Evolutionary conservation across 2,888 invertebrate species (phyloP).

Genomic region (Ferrisia virgata): DNA sequence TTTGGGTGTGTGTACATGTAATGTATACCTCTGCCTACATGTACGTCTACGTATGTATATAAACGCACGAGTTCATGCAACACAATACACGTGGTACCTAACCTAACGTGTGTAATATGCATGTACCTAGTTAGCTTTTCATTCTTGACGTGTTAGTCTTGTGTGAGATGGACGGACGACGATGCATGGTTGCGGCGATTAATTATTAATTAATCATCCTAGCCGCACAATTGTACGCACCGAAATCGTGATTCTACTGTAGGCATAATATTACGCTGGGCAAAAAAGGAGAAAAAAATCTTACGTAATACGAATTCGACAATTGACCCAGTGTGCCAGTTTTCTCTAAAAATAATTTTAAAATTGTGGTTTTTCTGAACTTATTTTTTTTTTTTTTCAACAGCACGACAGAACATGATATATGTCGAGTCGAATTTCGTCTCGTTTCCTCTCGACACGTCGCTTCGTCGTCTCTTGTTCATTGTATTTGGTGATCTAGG

Average conservation of each 20-base stretch:
- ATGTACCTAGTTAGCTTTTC: neutral
- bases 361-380: neutral
- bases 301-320: neutral
- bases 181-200: neutral
- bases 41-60: too few species aligned
- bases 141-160: neutral
- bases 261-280: neutral
- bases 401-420: too few species aligned
- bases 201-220: slow-evolving; percentile 9
- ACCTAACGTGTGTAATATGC: neutral
- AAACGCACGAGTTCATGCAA: neutral
- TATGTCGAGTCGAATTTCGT: neutral
- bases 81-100: neutral
- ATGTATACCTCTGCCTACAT: too few species aligned
- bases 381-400: neutral
- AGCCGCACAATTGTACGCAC: neutral
- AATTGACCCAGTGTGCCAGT: neutral
- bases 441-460: neutral
- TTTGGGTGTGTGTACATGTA: too few species aligned
- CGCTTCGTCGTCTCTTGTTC: neutral
- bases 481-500: neutral
- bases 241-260: neutral
- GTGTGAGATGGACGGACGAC: neutral
- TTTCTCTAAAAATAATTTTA: neutral
- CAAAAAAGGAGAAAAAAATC: neutral